Evolutionary conservation across 2,797 vertebrate genomes (phyloP), one percentile per base, ranked within the genome.

Genomic region (Cetoscarus ocellatus): DNA sequence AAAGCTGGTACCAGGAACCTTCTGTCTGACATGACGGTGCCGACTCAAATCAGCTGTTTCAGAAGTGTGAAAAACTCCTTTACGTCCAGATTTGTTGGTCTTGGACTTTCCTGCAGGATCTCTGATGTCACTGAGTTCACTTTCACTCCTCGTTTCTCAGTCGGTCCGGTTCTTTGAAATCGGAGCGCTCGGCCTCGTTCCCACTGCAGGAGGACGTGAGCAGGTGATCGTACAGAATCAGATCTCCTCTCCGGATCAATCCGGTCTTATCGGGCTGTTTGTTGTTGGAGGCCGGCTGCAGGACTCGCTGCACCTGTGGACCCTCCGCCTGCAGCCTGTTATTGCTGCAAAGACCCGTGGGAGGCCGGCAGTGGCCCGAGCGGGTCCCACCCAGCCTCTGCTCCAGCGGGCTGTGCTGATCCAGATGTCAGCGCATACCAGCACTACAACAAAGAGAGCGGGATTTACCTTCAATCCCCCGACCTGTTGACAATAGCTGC

Each of bases 361-460:
- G 92, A 92, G 81, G 11, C 2, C 17, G 64, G 53, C 67, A 15
- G 68, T 27, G 48, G 60, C 70, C 70, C 61, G 53, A 54, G 56
- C 15, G 13, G 14, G 69, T 67, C 80, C 80, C 76, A 73, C 87
- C 85, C 80, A 68, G 67, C 71, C 55, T 53, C 18, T 70, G 36
- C 80, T 10, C 19, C 49, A 52, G 56, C 43, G 38, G 51, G 54
- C 40, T 36, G 62, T 61, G 68, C 82, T 77, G 85, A 85, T 88
- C 85, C 89, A 91, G 86, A 86, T 88, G 91, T 91, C 64, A 48
- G 73, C 67, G 69, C 83, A 84, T 88, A 90, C 86, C 83, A 84
- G 72, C 44, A 1, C 54, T 42, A 67, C 75, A 76, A 84, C 82
- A 87, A 85, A 90, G 82, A 60, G 48, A 14, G 49, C 49, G 6